Conservation (phyloP, 2,888 invertebrate species). For the Dusona sp. region DNA sequence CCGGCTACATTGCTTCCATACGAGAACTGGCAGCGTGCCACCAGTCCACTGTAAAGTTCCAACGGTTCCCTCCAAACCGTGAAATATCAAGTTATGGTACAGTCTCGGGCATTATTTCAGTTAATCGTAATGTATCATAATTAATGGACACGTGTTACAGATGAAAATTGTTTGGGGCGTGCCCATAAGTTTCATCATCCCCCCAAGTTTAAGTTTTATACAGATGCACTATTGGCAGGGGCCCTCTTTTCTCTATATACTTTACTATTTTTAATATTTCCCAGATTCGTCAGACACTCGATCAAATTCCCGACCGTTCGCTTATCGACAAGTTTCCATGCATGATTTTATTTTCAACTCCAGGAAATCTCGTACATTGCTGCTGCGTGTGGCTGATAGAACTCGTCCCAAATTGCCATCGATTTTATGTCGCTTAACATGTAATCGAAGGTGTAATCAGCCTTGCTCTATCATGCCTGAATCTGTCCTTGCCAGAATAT, state of each 20-base stretch:
- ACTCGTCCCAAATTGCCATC: constrained; percentile 40
- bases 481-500: constrained; percentile 56
- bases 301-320: not conserved
- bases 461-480: constrained; percentile 24
- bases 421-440: constrained; percentile 48
- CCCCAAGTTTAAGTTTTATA: not conserved
- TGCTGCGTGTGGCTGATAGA: not conserved
- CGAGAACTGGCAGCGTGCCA: constrained; percentile 46
- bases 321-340: not conserved
- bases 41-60: not conserved
- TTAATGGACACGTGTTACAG: constrained; percentile 10
- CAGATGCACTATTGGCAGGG: no score
- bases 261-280: not conserved
- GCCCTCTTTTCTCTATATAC: not conserved
- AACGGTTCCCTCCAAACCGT: not conserved
- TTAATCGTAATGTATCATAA: constrained; percentile 23
- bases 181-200: not conserved
- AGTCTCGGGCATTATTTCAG: not conserved
- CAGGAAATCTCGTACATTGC: not conserved
- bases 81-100: constrained; percentile 8
- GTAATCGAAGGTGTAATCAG: constrained; percentile 56
- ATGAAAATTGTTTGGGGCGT: not conserved
- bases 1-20: constrained; percentile 49
- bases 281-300: not conserved
- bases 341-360: constrained; percentile 4